These are phyloP conservation scores for Cyanoramphus novaezelandiae DNA, from an alignment of 2,113 vertebrate species.

Conservation along the genomic window DNA sequence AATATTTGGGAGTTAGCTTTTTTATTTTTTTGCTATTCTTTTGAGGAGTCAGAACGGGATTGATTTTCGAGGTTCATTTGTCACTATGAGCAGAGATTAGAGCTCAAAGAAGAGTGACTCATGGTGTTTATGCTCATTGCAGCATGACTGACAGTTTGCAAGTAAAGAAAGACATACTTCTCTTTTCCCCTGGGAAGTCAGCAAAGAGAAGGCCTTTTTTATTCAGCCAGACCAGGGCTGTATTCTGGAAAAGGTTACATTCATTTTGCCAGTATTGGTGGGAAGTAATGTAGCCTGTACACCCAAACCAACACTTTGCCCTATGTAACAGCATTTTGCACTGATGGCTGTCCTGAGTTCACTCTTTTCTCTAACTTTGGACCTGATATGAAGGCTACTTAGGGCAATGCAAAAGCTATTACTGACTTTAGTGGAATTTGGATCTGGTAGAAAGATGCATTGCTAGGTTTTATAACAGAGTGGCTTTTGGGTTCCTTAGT, in stretches of 20 bases:
- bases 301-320: neutral
- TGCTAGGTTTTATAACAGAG: neutral
- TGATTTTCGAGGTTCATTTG: constrained; percentile 69
- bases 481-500: neutral
- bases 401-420: neutral
- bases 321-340: neutral
- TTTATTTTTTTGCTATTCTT: neutral
- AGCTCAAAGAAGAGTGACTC: constrained; percentile 56
- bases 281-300: neutral
- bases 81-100: constrained; percentile 64
- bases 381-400: neutral
- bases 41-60: constrained; percentile 31
- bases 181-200: neutral
- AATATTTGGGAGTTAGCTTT: neutral
- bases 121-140: constrained; percentile 41
- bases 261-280: neutral
- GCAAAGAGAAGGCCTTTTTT: neutral
- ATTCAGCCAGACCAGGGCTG: neutral
- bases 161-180: constrained; percentile 36
- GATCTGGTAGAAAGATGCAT: neutral
- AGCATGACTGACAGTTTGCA: constrained; percentile 52
- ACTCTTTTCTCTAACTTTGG: neutral
- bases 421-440: neutral
- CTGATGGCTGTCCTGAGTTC: neutral
- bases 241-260: neutral